Evolutionary conservation across 2,113 vertebrate genomes (phyloP).

Genomic region (Perca schrenkii): DNA sequence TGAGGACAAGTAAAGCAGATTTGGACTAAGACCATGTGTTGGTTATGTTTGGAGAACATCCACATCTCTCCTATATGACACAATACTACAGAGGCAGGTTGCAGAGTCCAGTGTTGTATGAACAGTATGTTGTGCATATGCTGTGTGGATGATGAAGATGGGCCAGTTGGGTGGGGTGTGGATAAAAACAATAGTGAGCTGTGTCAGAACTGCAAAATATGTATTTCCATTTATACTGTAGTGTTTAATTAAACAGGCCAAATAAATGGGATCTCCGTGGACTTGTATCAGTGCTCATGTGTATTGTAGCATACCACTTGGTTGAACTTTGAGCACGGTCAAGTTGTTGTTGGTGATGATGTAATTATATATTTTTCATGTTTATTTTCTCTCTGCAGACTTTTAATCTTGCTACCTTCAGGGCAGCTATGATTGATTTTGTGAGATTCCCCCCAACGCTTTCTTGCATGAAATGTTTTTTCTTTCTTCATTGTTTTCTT

Average conservation of each 20-base stretch:
- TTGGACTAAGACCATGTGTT: constrained; percentile 78
- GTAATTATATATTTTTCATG: neutral
- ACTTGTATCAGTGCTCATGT: neutral
- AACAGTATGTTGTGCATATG: neutral
- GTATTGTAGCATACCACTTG: neutral
- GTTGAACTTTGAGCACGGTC: neutral
- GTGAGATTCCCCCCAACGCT: neutral
- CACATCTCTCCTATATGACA: constrained; percentile 67
- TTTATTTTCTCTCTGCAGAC: neutral
- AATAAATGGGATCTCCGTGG: neutral
- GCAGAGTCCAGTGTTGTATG: neutral
- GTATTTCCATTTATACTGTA: too few relatives aligned
- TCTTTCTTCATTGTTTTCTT: neutral
- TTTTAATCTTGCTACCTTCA: neutral
- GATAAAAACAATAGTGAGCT: constrained; percentile 4
- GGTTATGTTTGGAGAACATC: constrained; percentile 74
- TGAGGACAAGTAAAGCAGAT: constrained; percentile 91
- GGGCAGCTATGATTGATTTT: neutral
- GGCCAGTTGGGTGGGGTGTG: neutral
- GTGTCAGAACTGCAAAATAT: too few relatives aligned
- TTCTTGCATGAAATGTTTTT: too few relatives aligned
- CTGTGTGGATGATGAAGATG: neutral
- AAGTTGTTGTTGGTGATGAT: constrained; percentile 3
- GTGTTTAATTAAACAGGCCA: neutral
- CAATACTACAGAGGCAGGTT: constrained; percentile 39